A percentile compares a stretch with the other conserved stretches of the same genome.
Evolutionary conservation across 2,113 vertebrate species (phyloP).

Genomic region (Cettia cetti): DNA sequence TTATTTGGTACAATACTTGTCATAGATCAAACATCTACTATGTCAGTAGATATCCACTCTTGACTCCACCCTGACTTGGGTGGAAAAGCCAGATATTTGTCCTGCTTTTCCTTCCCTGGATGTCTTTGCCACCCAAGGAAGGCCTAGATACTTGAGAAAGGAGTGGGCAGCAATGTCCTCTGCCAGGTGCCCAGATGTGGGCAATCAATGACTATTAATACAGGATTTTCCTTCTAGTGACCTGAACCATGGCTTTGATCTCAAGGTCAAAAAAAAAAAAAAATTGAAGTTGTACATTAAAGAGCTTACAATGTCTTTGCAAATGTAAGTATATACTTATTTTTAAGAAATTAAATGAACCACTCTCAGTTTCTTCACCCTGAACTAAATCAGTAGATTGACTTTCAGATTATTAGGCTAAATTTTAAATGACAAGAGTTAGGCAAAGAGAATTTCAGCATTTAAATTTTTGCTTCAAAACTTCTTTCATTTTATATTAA

Average conservation of each 20-base stretch:
- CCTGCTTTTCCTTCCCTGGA: not conserved
- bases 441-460: not conserved
- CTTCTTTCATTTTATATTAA: not conserved
- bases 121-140: not conserved
- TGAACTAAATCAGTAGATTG: not conserved
- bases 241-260: not conserved
- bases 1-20: not conserved
- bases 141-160: not conserved
- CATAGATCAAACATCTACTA: not conserved
- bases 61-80: not conserved
- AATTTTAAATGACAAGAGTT: not conserved
- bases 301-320: not conserved
- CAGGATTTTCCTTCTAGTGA: not conserved
- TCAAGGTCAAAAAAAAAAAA: not conserved
- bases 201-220: not conserved
- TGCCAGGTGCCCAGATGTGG: not conserved
- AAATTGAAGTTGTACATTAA: not conserved
- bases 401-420: not conserved
- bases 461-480: not conserved
- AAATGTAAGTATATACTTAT: not conserved
- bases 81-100: not conserved
- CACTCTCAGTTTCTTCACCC: not conserved
- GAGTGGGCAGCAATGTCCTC: not conserved
- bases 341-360: not conserved
- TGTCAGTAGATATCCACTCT: not conserved